Percentiles rank a stretch among this genome's conserved stretches.
Conservation (phyloP, 2,888 invertebrate species). For the Limenitis camilla region DNA sequence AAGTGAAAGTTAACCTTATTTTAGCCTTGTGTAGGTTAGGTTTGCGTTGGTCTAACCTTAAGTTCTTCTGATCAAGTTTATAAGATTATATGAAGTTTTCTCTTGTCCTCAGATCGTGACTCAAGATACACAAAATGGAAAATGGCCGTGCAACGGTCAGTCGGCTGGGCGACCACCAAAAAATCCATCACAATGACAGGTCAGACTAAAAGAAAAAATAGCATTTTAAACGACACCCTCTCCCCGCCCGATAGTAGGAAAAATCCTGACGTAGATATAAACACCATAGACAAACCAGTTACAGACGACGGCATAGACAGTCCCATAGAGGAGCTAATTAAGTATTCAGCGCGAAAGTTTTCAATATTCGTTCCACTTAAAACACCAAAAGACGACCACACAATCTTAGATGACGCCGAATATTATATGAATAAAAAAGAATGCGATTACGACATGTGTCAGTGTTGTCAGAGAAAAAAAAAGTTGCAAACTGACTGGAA, state of each 20-base stretch:
- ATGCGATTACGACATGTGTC: conserved; percentile 60
- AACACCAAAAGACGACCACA: conserved; percentile 39
- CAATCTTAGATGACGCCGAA: conserved; percentile 59
- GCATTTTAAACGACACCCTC: conserved; percentile 40
- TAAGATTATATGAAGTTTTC: too few species aligned
- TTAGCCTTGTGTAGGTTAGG: too few species aligned
- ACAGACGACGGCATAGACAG: conserved; percentile 33
- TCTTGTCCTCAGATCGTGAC: too few species aligned
- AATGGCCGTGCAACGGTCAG: conserved; percentile 92
- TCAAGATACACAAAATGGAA: conserved; percentile 93
- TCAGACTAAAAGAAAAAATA: conserved; percentile 66
- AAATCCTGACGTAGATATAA: conserved; percentile 34
- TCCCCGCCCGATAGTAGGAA: conserved; percentile 39
- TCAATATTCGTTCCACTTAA: conserved; percentile 46
- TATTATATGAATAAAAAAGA: conserved; percentile 60
- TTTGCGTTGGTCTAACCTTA: too few species aligned
- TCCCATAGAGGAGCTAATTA: conserved; percentile 48
- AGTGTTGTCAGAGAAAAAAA: conserved; percentile 50
- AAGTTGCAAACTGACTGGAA: conserved; percentile 54
- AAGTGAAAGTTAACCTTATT: too few species aligned
- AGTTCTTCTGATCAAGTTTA: too few species aligned
- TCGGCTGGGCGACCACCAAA: conserved; percentile 89
- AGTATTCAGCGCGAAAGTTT: conserved; percentile 58
- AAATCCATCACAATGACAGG: conserved; percentile 86
- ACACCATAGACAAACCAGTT: conserved; percentile 26